Base-by-base conservation (phyloP, 2,113 vertebrate species). In the Phalacrocorax aristotelis region DNA sequence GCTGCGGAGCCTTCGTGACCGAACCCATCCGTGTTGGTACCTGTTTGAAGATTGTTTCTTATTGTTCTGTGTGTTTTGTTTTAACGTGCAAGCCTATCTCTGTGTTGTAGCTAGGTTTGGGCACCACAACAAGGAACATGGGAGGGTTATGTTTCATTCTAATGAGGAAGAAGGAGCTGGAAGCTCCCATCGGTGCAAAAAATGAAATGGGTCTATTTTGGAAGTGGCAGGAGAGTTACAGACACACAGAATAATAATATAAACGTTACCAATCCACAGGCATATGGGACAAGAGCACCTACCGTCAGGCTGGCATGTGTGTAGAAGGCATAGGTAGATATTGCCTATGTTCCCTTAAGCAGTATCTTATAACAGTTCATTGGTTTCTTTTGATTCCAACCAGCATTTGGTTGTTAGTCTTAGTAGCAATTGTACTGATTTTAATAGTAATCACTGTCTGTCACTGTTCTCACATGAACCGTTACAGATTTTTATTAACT, bases 271-370 rank as follows among this genome's bases (percentile, higher is more conserved):
- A 32, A 17, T 60, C 44, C 26, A 7, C 36, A 13, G 46, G 36
- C 26, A 5, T 21, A 16, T 27, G 27, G 52, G 46, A 15, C 61
- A 29, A 27, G 17, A 61, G 38, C 9, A 54, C 46, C 34, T 11
- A 7, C 46, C 26, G 5, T 11, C 54, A 29, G 46, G 9, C 23
- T 8, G 1, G 46, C 6, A 0, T 11, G 6, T 3, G 36, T 9
- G 34, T 19, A 34, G 32, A 46, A 83, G 52, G 18, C 26, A 13
- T 34, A 5, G 13, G 17, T 15, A 15, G 49, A 80, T 49, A 81
- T 42, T 57, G 17, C 21, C 44, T 32, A 1, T 20, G 13, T 64
- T 64, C 30, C 42, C 36, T 64, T 27, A 16, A 27, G 29, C 9
- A 25, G 17, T 15, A 46, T 51, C n/a, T 54, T 76, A 23, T 1